A percentile compares a stretch with the other conserved stretches of the same genome.
phyloP scores from a whole-genome alignment of 2,797 vertebrate species.

The Danio kyathit region DNA sequence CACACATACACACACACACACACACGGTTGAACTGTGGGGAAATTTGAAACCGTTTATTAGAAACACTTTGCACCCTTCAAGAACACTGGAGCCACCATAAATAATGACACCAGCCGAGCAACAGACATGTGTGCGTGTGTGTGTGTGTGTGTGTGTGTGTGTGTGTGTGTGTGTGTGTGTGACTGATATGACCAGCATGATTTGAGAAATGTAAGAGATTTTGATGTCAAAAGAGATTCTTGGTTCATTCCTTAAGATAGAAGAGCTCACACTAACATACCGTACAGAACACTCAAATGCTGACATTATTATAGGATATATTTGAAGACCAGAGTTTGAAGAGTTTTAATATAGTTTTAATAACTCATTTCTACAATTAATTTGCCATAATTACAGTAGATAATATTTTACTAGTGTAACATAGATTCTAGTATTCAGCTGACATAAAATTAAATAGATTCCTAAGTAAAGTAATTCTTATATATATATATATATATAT shows the following conservation, averaged over 20 bases:
- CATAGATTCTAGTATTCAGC: too few relatives aligned
- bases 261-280: too few relatives aligned
- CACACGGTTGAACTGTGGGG: conserved; percentile 83
- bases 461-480: too few relatives aligned
- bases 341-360: too few relatives aligned
- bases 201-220: background rate
- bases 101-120: conserved; percentile 76
- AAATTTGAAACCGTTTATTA: conserved; percentile 80
- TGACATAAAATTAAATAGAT: too few relatives aligned
- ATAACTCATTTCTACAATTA: background rate
- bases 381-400: background rate
- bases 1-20: conserved; percentile 64
- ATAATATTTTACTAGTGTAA: background rate
- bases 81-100: conserved; percentile 79
- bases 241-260: background rate
- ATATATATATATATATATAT: too few relatives aligned
- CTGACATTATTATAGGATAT: too few relatives aligned
- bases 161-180: conserved; percentile 4
- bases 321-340: too few relatives aligned
- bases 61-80: conserved; percentile 82
- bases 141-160: conserved; percentile 20
- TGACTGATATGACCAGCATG: conserved; percentile 4
- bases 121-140: conserved; percentile 28
- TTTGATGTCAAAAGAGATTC: background rate
- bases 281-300: too few relatives aligned